These are phyloP conservation scores for Eonycteris spelaea DNA, from an alignment of 2,113 vertebrate genomes.

Conservation along the genomic window DNA sequence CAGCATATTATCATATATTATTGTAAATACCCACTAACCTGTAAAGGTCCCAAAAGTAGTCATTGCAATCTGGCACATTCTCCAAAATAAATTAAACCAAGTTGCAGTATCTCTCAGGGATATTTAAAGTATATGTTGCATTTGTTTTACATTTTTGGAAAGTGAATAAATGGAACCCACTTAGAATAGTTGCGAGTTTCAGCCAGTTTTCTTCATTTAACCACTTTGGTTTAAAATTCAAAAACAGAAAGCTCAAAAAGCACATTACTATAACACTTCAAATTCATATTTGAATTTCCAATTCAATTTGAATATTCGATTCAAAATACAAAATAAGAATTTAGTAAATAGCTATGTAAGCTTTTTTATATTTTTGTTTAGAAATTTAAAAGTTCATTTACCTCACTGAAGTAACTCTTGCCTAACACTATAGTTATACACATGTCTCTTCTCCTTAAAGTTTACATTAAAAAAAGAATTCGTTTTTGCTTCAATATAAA, in stretches of 20 bases:
- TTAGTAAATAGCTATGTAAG: neutral
- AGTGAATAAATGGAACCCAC: slow-evolving; percentile 29
- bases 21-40: slow-evolving; percentile 47
- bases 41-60: neutral
- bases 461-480: neutral
- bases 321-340: neutral
- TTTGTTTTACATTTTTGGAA: slow-evolving; percentile 58
- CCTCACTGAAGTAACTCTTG: neutral
- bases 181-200: neutral
- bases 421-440: neutral
- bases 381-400: neutral
- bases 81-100: slow-evolving; percentile 53
- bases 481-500: neutral
- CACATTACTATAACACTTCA: neutral
- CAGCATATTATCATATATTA: neutral
- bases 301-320: neutral
- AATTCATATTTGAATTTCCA: neutral
- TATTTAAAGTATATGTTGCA: slow-evolving; percentile 38
- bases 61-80: slow-evolving; percentile 1
- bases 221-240: slow-evolving; percentile 6
- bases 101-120: slow-evolving; percentile 20
- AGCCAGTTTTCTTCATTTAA: slow-evolving; percentile 29
- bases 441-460: neutral
- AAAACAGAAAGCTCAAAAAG: slow-evolving; percentile 25
- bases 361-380: slow-evolving; percentile 20